These are phyloP conservation scores for Acrocephalus scirpaceus DNA, from an alignment of 2,797 vertebrate species.

Conservation along the genomic window DNA sequence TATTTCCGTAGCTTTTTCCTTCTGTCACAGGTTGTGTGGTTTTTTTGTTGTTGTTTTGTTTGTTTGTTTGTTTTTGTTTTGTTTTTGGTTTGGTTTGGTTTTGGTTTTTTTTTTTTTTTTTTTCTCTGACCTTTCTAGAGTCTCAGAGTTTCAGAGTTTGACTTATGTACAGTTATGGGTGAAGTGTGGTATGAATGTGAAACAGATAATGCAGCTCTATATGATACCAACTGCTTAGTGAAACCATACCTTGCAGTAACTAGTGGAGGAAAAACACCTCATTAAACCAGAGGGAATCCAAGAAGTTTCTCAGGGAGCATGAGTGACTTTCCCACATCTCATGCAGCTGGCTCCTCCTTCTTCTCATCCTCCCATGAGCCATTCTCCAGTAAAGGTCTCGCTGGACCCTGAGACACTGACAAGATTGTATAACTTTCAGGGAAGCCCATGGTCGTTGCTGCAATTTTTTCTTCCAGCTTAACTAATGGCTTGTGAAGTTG, in stretches of 20 bases:
- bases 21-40: neutral
- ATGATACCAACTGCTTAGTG: neutral
- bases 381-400: neutral
- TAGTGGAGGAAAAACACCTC: neutral
- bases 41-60: neutral
- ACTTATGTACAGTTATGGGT: neutral
- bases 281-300: neutral
- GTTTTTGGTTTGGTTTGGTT: neutral
- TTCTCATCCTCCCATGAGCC: neutral
- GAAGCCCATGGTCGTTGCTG: neutral
- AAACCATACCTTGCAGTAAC: neutral
- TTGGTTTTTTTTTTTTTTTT: no score
- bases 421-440: neutral
- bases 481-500: slow-evolving; percentile 56
- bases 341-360: neutral
- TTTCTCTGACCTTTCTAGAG: neutral
- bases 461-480: slow-evolving; percentile 65
- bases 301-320: neutral
- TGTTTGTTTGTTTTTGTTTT: neutral
- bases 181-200: neutral
- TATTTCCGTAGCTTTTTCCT: neutral
- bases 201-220: neutral
- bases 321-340: neutral
- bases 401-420: neutral
- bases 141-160: neutral